phyloP scores from a whole-genome alignment of 2,113 vertebrate species.

The Toxostoma redivivum region DNA sequence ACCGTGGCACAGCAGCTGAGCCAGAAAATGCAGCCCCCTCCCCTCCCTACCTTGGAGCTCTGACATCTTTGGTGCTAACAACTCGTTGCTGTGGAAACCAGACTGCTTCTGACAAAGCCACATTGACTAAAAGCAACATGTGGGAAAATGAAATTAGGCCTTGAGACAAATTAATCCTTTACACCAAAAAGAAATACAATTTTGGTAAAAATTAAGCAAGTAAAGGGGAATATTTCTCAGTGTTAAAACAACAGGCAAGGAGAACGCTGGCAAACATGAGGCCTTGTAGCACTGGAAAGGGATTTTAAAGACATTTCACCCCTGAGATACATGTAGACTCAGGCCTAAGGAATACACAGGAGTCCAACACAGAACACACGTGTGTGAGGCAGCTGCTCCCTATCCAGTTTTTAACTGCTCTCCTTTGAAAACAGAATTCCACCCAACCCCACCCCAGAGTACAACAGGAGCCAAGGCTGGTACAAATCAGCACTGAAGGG shows the following conservation, averaged over 20 bases:
- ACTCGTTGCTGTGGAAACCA: constrained; percentile 55
- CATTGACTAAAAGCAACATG: constrained; percentile 60
- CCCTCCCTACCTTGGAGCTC: constrained; percentile 38
- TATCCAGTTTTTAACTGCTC: not conserved
- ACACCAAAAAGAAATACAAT: not conserved
- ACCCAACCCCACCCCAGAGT: not conserved
- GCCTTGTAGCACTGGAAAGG: not conserved
- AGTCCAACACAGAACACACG: not conserved
- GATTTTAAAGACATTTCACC: not conserved
- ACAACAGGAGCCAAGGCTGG: not conserved
- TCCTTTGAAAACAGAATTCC: not conserved
- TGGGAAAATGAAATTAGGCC: constrained; percentile 41
- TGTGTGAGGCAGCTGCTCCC: not conserved
- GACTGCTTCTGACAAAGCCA: constrained; percentile 59
- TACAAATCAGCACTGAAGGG: not conserved
- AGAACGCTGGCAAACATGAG: rapidly evolving
- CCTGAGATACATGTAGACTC: rapidly evolving
- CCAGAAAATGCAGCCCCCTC: constrained; percentile 12
- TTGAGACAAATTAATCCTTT: constrained; percentile 13
- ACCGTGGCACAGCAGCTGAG: constrained; percentile 4
- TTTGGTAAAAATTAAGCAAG: not conserved
- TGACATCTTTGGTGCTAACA: constrained; percentile 55
- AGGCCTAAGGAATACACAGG: not conserved
- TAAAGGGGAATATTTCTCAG: not conserved
- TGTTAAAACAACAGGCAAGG: not conserved